phyloP scores from a whole-genome alignment of 1,140 invertebrate genomes.

The Panagrolaimus sp. region DNA sequence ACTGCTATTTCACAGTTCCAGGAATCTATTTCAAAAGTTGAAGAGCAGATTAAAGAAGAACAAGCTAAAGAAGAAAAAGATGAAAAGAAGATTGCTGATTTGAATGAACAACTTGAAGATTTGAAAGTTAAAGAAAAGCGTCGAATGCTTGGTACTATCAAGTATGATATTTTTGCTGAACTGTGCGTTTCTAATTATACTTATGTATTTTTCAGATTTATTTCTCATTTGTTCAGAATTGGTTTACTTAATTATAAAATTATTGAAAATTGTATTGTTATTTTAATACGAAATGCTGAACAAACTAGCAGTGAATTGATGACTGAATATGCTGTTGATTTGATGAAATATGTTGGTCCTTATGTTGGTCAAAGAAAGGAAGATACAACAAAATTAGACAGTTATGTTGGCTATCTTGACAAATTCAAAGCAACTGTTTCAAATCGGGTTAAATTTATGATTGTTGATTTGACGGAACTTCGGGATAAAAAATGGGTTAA shows the following conservation, averaged over 20 bases:
- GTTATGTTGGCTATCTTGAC: not conserved
- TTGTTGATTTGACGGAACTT: not conserved
- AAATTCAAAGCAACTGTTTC: not conserved
- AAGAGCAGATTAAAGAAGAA: not conserved
- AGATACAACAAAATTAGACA: too few relatives aligned
- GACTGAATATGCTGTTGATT: not conserved
- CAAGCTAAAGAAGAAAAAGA: not conserved
- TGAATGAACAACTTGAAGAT: not conserved
- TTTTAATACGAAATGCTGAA: not conserved
- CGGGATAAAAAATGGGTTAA: not conserved
- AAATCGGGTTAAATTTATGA: not conserved
- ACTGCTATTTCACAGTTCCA: not conserved
- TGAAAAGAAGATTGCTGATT: not conserved
- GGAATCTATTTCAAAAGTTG: not conserved
- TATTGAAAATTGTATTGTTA: not conserved
- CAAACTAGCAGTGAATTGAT: not conserved
- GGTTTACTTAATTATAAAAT: not conserved
- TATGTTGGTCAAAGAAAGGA: not conserved
- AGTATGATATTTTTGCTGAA: not conserved
- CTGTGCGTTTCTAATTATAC: too few relatives aligned
- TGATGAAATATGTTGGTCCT: constrained; percentile 5
- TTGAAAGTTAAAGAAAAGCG: not conserved
- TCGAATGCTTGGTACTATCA: not conserved
- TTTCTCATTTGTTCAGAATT: not conserved
- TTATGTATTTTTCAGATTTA: not conserved